phyloP scores from a whole-genome alignment of 2,113 vertebrate genomes.

The Calonectris borealis region DNA sequence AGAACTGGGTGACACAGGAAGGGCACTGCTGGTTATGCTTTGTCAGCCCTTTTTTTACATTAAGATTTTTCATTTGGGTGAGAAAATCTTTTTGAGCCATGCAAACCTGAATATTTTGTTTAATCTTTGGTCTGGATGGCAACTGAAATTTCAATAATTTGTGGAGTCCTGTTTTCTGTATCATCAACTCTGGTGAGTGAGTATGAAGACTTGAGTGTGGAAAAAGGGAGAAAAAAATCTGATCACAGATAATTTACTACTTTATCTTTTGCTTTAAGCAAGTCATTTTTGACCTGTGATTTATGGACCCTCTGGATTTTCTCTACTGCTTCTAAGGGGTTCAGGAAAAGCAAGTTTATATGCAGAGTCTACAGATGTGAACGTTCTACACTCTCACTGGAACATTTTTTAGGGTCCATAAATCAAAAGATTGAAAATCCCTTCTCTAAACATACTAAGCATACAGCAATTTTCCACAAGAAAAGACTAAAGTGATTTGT shows the following conservation, averaged over 20 bases:
- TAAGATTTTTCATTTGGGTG: background rate
- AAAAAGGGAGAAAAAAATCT: background rate
- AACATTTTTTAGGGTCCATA: background rate
- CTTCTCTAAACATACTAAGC: background rate
- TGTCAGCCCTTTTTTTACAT: background rate
- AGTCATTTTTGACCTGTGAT: background rate
- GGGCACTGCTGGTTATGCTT: background rate
- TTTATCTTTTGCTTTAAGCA: background rate
- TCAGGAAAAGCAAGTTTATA: background rate
- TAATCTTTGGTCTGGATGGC: background rate
- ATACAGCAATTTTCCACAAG: conserved; percentile 35
- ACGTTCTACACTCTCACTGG: background rate
- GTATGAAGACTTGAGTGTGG: background rate
- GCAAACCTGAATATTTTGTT: background rate
- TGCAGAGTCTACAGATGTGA: background rate
- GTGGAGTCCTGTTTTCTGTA: background rate
- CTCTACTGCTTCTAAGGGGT: background rate
- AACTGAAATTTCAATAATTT: background rate
- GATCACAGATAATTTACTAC: background rate
- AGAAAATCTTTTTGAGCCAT: background rate
- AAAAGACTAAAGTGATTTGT: background rate
- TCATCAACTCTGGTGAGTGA: background rate
- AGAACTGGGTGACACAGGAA: background rate
- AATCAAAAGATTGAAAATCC: conserved; percentile 30
- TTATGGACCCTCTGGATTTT: background rate